phyloP scores from a whole-genome alignment of 2,113 vertebrate species.

The Setophaga kirtlandii region DNA sequence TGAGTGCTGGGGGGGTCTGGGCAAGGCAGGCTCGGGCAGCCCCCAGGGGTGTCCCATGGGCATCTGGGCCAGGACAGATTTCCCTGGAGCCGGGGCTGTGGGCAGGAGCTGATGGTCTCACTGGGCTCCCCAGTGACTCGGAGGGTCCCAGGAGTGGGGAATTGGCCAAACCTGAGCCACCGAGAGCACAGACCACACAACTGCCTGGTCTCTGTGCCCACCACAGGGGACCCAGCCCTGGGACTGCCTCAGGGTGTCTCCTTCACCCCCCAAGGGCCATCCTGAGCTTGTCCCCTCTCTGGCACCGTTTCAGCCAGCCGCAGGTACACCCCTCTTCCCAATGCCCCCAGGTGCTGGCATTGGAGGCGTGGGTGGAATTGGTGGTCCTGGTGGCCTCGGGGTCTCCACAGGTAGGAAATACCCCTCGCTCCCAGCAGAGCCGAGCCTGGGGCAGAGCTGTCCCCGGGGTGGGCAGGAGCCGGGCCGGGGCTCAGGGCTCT shows the following conservation, averaged over 20 bases:
- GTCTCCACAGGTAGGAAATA: constrained; percentile 66
- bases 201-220: background rate
- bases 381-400: constrained; percentile 41
- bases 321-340: background rate
- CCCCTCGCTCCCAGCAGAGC: background rate
- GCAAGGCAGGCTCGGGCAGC: background rate
- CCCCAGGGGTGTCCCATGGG: background rate
- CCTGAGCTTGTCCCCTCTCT: background rate
- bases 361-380: constrained; percentile 27
- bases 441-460: background rate
- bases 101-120: background rate
- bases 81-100: background rate
- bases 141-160: fast-evolving
- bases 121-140: background rate
- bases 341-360: constrained; percentile 43
- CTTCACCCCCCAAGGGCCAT: background rate
- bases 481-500: background rate
- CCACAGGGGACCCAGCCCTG: background rate
- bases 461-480: background rate
- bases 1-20: constrained; percentile 2
- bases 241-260: background rate
- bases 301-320: fast-evolving
- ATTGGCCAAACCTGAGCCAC: background rate
- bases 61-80: background rate
- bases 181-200: background rate